Evolutionary conservation across 2,113 vertebrate species (phyloP).

Genomic region (Deroptyus accipitrinus): DNA sequence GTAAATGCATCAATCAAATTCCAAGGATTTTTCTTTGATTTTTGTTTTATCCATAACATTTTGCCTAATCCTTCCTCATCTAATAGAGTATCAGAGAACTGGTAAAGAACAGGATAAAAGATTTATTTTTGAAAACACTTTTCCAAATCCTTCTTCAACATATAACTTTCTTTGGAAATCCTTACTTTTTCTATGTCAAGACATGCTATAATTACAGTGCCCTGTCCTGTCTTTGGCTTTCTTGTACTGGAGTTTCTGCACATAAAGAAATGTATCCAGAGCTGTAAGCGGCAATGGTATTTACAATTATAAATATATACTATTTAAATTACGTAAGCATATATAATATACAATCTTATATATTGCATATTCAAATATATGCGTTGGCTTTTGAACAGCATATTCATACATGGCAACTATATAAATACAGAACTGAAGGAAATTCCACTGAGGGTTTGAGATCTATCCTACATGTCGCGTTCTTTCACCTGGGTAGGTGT

Average conservation of each 20-base stretch:
- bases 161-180: background rate
- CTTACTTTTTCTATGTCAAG: background rate
- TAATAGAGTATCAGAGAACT: background rate
- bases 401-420: background rate
- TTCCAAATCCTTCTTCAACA: background rate
- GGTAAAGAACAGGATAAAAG: background rate
- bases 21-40: background rate
- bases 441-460: background rate
- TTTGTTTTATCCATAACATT: background rate
- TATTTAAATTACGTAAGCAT: background rate
- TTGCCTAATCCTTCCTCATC: background rate
- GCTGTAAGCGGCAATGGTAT: background rate
- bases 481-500: background rate
- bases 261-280: background rate
- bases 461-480: background rate
- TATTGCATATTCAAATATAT: background rate
- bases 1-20: background rate
- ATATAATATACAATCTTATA: background rate
- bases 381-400: background rate
- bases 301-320: background rate
- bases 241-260: background rate
- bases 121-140: background rate
- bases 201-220: background rate
- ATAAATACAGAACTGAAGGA: background rate
- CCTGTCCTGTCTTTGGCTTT: background rate